Evolutionary conservation across 2,113 vertebrate genomes (phyloP).

Genomic region (Hystrix cristata): DNA sequence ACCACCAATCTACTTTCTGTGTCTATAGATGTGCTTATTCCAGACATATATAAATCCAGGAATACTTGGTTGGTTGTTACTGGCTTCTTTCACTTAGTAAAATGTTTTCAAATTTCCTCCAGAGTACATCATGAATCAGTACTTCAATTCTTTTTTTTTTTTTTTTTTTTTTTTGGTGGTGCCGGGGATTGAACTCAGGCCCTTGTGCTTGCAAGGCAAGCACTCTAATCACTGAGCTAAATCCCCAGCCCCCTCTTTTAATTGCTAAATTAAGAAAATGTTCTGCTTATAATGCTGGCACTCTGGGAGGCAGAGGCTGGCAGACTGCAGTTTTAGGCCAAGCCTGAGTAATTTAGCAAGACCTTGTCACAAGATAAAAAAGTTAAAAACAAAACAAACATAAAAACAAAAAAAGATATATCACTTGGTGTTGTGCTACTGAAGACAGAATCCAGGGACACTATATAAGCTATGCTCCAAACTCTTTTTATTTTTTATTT

Average conservation of each 20-base stretch:
- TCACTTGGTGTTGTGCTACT: background rate
- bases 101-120: background rate
- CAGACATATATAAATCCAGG: background rate
- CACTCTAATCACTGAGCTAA: too few species aligned
- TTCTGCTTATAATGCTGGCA: background rate
- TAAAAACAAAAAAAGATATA: background rate
- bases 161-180: too few species aligned
- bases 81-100: background rate
- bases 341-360: background rate
- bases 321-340: background rate
- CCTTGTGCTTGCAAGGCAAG: too few species aligned
- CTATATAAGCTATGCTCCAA: background rate
- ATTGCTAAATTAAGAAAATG: background rate
- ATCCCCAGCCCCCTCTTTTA: too few species aligned
- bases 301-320: background rate
- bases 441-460: background rate
- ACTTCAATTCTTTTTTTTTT: slow-evolving; percentile 30
- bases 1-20: background rate
- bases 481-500: background rate
- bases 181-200: too few species aligned
- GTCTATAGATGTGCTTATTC: background rate
- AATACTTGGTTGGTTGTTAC: background rate
- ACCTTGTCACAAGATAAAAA: background rate
- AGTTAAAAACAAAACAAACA: background rate
- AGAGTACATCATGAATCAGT: background rate